Percentiles rank a stretch among this genome's conserved stretches.
Conservation (phyloP, 2,113 vertebrate genomes). For the Chionodraco myersi region DNA sequence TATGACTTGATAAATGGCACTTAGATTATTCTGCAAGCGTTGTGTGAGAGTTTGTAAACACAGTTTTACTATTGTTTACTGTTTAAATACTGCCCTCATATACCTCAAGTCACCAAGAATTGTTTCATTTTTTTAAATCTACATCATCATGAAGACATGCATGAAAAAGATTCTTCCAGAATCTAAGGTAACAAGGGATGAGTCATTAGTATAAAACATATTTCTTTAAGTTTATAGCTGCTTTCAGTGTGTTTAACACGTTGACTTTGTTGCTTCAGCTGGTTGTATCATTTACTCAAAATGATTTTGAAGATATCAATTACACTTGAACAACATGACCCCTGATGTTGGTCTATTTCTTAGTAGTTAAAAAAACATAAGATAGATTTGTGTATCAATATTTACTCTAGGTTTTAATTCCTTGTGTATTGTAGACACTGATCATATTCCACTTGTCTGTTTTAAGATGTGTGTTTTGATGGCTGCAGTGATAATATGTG, state of each 20-base stretch:
- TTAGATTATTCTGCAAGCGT: no score
- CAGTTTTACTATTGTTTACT: no score
- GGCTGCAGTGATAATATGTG: neutral
- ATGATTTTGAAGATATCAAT: neutral
- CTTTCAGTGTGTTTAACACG: neutral
- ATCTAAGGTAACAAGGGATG: no score
- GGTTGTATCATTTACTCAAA: neutral
- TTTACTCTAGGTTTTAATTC: neutral
- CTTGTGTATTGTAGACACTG: neutral
- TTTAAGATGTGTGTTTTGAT: constrained; percentile 39
- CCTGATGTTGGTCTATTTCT: neutral
- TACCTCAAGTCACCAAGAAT: no score
- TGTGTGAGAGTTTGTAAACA: no score
- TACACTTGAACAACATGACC: neutral
- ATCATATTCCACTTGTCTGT: constrained; percentile 26
- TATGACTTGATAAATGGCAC: no score
- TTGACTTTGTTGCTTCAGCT: neutral
- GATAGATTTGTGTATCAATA: neutral
- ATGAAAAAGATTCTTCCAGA: no score
- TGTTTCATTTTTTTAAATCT: no score
- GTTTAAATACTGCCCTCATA: no score
- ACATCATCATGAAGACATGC: no score
- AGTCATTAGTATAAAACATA: no score
- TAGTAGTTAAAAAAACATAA: neutral
- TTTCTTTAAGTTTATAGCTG: neutral